Conservation (phyloP, 2,113 vertebrate species). For the Vulpes ferrilata region DNA sequence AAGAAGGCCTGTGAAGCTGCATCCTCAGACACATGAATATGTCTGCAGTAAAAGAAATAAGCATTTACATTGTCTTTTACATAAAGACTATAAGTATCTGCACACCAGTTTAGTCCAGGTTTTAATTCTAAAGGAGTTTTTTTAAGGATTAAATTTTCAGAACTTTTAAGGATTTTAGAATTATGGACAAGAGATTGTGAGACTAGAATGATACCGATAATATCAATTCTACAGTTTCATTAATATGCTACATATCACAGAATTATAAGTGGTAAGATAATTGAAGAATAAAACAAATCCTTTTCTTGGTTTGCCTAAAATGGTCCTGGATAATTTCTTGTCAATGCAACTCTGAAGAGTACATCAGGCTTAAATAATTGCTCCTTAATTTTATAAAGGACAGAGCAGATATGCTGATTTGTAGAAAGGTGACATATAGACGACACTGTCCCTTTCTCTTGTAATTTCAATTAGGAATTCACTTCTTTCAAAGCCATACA, state of each 20-base stretch:
- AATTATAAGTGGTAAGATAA: slow-evolving; percentile 49
- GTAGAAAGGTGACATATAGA: not conserved
- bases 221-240: slow-evolving; percentile 18
- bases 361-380: slow-evolving; percentile 48
- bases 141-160: not conserved
- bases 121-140: not conserved
- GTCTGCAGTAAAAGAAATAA: not conserved
- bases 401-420: not conserved
- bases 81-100: not conserved
- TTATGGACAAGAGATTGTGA: not conserved
- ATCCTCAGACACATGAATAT: not conserved
- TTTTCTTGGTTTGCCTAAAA: slow-evolving; percentile 58
- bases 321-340: slow-evolving; percentile 40
- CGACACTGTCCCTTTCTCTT: not conserved
- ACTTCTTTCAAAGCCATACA: slow-evolving; percentile 5
- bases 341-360: slow-evolving; percentile 67
- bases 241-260: slow-evolving; percentile 12
- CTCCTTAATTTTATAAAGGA: not conserved
- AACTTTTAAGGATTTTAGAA: slow-evolving; percentile 35
- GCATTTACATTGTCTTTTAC: not conserved
- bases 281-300: slow-evolving; percentile 31
- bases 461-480: slow-evolving; percentile 4
- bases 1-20: not conserved
- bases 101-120: not conserved
- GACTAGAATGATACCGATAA: slow-evolving; percentile 55